These are phyloP conservation scores for Caenorhabditis zanzibari DNA, from an alignment of 2,888 invertebrate genomes.

Conservation along the genomic window DNA sequence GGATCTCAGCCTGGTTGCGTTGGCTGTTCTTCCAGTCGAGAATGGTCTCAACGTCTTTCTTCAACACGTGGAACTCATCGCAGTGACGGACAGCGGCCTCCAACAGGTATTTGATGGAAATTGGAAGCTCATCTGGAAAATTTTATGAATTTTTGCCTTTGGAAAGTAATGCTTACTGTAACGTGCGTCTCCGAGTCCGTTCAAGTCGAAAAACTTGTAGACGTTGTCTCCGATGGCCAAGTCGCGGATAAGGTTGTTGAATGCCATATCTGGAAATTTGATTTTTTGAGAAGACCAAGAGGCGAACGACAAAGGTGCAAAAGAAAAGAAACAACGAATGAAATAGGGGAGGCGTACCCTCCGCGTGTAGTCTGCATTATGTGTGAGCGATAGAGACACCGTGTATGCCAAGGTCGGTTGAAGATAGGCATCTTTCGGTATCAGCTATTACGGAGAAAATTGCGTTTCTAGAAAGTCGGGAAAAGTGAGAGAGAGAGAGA, in stretches of 20 bases:
- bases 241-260: conserved; percentile 69
- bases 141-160: no score
- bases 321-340: neutral
- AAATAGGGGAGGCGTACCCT: conserved; percentile 52
- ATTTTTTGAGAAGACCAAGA: conserved; percentile 3
- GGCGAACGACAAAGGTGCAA: neutral
- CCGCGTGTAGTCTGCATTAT: conserved; percentile 32
- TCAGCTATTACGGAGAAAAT: conserved; percentile 37
- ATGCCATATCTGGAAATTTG: conserved; percentile 61
- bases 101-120: conserved; percentile 92
- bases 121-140: conserved; percentile 88
- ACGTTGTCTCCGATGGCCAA: conserved; percentile 85
- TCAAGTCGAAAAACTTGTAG: conserved; percentile 91
- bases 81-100: conserved; percentile 97
- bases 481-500: no score
- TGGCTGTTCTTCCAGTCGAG: conserved; percentile 92
- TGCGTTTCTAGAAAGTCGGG: conserved; percentile 31
- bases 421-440: conserved; percentile 48
- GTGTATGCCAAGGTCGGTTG: conserved; percentile 52
- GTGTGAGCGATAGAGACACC: conserved; percentile 31
- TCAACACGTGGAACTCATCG: conserved; percentile 93
- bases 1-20: conserved; percentile 89
- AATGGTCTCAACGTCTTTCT: conserved; percentile 92
- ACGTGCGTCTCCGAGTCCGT: conserved; percentile 88
- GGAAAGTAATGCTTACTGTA: conserved; percentile 89